These are phyloP conservation scores for Dipodomys merriami DNA, from an alignment of 2,113 vertebrate species.

Conservation along the genomic window DNA sequence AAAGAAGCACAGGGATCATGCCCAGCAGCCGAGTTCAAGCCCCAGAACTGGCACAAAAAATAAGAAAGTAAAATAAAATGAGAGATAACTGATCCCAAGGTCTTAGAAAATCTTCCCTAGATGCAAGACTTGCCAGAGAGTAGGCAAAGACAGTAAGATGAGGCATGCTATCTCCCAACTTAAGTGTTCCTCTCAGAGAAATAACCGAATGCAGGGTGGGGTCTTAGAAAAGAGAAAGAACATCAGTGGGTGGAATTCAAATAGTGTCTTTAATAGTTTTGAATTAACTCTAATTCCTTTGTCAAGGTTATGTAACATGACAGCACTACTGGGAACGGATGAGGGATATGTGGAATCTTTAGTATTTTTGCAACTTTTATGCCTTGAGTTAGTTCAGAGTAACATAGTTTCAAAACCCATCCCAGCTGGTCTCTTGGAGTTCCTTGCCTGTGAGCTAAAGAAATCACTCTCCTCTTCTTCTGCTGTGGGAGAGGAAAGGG, in stretches of 20 bases:
- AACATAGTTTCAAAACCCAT: neutral
- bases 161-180: neutral
- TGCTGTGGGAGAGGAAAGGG: neutral
- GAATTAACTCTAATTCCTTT: neutral
- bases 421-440: neutral
- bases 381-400: neutral
- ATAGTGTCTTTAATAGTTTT: neutral
- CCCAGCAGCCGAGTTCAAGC: too few relatives aligned
- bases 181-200: slow-evolving; percentile 12
- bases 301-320: neutral
- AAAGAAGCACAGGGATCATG: too few relatives aligned
- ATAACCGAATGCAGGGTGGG: neutral
- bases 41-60: too few relatives aligned
- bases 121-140: neutral
- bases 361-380: neutral
- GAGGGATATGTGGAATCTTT: neutral
- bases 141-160: neutral
- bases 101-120: neutral
- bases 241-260: neutral
- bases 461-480: neutral
- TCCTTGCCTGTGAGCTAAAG: neutral
- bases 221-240: neutral
- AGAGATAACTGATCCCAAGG: neutral
- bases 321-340: neutral
- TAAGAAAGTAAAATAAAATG: neutral